Percentiles rank a stretch among this genome's conserved stretches.
phyloP scores from a whole-genome alignment of 2,888 invertebrate genomes.

The Dryocosmus kuriphilus region DNA sequence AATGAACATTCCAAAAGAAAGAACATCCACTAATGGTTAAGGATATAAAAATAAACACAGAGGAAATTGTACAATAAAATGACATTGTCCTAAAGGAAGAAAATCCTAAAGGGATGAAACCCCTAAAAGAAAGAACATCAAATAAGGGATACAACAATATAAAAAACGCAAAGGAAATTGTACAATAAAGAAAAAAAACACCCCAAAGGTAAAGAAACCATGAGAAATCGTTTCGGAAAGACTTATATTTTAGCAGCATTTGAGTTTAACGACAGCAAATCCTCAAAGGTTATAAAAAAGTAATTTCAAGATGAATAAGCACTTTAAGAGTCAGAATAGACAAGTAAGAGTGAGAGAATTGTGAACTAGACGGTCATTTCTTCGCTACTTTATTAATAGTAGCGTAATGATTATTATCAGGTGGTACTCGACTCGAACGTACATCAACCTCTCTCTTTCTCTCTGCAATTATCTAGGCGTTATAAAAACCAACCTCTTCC shows the following conservation, averaged over 20 bases:
- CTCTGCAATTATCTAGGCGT: conserved; percentile 54
- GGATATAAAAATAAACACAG: too few relatives aligned
- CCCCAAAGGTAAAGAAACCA: neutral
- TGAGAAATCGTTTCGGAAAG: too few relatives aligned
- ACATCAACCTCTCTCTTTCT: conserved; percentile 65
- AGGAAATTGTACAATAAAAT: too few relatives aligned
- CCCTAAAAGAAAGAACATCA: too few relatives aligned
- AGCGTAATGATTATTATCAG: conserved; percentile 66
- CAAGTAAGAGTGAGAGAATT: neutral
- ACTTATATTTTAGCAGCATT: neutral
- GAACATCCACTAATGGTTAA: too few relatives aligned
- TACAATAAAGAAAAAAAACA: neutral
- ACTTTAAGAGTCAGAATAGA: neutral
- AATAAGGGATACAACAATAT: too few relatives aligned
- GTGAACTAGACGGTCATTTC: neutral
- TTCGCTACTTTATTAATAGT: conserved; percentile 65
- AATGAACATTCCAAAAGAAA: too few relatives aligned
- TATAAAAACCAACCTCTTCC: conserved; percentile 47
- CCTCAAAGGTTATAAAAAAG: neutral
- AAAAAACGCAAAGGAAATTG: neutral
- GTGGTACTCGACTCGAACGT: conserved; percentile 54
- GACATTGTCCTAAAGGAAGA: too few relatives aligned
- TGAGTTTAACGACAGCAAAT: neutral
- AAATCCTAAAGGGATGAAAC: too few relatives aligned
- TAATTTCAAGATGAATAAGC: neutral